phyloP scores from a whole-genome alignment of 2,797 vertebrate species.

The Otolemur crassicaudatus region DNA sequence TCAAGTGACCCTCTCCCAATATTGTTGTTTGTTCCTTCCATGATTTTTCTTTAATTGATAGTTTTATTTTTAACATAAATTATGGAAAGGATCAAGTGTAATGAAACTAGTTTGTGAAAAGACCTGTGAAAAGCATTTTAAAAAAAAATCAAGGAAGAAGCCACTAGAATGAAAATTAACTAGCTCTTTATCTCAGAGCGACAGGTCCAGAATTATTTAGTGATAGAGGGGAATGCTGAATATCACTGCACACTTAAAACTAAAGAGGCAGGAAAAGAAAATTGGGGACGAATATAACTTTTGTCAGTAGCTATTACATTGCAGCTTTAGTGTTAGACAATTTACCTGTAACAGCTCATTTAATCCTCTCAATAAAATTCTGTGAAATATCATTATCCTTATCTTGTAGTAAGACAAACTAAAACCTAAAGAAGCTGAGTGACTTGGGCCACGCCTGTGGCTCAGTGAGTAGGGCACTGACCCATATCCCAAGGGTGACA shows the following conservation, averaged over 20 bases:
- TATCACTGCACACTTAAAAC: not conserved
- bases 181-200: not conserved
- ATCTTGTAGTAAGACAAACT: not conserved
- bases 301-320: not conserved
- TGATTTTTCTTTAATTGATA: not conserved
- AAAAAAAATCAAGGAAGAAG: not conserved
- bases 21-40: not conserved
- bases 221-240: not conserved
- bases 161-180: not conserved
- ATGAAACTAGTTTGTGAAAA: slow-evolving; percentile 5
- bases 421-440: not conserved
- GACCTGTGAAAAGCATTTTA: not conserved
- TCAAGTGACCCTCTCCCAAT: not conserved
- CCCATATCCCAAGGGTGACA: too few relatives aligned
- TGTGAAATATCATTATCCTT: not conserved
- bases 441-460: not conserved
- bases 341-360: not conserved
- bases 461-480: too few relatives aligned
- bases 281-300: not conserved
- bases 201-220: not conserved
- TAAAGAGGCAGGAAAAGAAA: not conserved
- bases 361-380: not conserved
- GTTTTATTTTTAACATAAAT: not conserved
- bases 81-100: not conserved
- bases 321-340: not conserved